These are phyloP conservation scores for Emys orbicularis DNA, from an alignment of 2,797 vertebrate genomes.

Conservation along the genomic window DNA sequence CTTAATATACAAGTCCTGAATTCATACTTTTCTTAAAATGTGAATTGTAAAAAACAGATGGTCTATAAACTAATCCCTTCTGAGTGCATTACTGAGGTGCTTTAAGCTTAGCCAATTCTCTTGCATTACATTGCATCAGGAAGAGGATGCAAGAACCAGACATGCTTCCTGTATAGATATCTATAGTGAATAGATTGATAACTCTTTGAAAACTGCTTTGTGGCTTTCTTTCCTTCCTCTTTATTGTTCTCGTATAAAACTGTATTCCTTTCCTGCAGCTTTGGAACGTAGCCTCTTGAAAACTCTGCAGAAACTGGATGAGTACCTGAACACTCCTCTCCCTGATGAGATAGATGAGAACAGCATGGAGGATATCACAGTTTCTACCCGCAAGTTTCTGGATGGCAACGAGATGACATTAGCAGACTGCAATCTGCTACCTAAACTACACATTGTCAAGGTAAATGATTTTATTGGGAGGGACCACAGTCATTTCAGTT, in stretches of 20 bases:
- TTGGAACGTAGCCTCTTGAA: slow-evolving; percentile 94
- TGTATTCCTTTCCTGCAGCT: slow-evolving; percentile 66
- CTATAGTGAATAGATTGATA: background rate
- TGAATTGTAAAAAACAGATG: background rate
- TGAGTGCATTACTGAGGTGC: background rate
- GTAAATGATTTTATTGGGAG: slow-evolving; percentile 70
- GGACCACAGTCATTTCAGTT: background rate
- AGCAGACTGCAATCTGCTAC: slow-evolving; percentile 97
- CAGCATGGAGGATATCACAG: slow-evolving; percentile 92
- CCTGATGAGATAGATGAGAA: slow-evolving; percentile 98
- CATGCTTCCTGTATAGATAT: accelerated
- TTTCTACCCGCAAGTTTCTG: slow-evolving; percentile 92
- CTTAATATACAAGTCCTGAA: background rate
- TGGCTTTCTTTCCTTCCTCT: background rate
- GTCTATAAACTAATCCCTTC: background rate
- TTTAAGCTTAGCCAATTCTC: background rate
- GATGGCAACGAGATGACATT: slow-evolving; percentile 98
- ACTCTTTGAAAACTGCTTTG: background rate
- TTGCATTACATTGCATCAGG: background rate
- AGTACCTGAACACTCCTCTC: slow-evolving; percentile 93
- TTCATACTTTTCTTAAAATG: background rate
- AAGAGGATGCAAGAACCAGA: background rate
- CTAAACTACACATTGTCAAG: slow-evolving; percentile 98
- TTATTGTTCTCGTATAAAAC: background rate
- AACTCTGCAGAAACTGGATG: slow-evolving; percentile 96